phyloP scores from a whole-genome alignment of 2,113 vertebrate species.

The Cyanoderma ruficeps region DNA sequence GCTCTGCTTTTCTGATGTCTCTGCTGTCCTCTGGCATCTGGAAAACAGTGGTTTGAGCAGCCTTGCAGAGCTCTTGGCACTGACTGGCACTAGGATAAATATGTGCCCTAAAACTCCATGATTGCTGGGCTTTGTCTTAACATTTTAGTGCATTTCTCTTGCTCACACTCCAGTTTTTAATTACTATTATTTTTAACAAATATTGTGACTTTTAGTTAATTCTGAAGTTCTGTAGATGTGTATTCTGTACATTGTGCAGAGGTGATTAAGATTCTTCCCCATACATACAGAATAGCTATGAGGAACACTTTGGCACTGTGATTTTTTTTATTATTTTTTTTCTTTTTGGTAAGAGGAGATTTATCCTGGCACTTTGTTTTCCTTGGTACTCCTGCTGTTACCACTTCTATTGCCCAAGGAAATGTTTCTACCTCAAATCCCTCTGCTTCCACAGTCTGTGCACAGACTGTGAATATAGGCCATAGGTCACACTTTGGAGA shows the following conservation, averaged over 20 bases:
- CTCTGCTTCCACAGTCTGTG: not conserved
- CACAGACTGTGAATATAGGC: not conserved
- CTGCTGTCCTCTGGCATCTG: not conserved
- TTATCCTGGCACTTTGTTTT: slow-evolving; percentile 42
- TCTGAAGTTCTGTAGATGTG: not conserved
- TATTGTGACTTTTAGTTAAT: not conserved
- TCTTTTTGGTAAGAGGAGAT: not conserved
- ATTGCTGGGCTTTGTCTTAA: not conserved
- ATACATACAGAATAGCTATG: not conserved
- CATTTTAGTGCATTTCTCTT: not conserved
- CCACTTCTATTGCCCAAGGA: slow-evolving; percentile 56
- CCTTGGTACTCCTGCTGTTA: slow-evolving; percentile 43
- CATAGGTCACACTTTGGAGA: slow-evolving; percentile 10
- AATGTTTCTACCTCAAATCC: slow-evolving; percentile 49
- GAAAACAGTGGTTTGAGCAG: not conserved
- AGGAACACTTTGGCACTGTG: not conserved
- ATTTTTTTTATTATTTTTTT: too few relatives aligned
- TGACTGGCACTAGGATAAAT: not conserved
- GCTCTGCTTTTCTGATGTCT: not conserved
- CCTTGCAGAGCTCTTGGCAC: not conserved
- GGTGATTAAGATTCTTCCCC: slow-evolving; percentile 12
- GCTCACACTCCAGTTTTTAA: not conserved
- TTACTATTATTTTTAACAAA: not conserved
- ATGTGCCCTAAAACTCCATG: not conserved
- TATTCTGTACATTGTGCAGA: not conserved